These are phyloP conservation scores for Heterodera carotae DNA, from an alignment of 1,140 invertebrate species.

Conservation along the genomic window DNA sequence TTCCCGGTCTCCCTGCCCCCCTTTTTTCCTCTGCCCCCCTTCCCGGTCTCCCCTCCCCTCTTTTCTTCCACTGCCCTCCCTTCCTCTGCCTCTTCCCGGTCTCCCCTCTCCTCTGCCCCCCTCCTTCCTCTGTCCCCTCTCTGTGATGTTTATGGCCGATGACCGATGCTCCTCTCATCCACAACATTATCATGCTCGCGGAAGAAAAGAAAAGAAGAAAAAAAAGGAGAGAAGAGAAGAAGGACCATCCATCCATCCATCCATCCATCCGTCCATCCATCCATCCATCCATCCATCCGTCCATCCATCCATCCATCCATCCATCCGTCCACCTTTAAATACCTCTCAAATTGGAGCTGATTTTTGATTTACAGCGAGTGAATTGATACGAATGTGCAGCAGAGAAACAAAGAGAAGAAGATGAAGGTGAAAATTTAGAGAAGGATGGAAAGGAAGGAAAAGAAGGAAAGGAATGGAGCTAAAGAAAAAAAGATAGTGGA, in stretches of 20 bases:
- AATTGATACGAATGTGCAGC: background rate
- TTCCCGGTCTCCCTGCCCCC: background rate
- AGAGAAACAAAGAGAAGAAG: background rate
- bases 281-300: too few relatives aligned
- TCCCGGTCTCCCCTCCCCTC: background rate
- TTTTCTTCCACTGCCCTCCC: background rate
- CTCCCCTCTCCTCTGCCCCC: background rate
- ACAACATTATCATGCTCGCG: background rate
- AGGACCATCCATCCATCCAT: background rate
- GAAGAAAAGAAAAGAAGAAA: background rate
- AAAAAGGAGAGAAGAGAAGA: too few relatives aligned
- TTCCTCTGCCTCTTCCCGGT: background rate
- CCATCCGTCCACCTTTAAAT: conserved; percentile 4
- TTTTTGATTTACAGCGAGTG: conserved; percentile 20
- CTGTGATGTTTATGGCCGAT: conserved; percentile 3
- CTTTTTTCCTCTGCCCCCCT: too few relatives aligned
- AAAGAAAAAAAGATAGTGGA: too few relatives aligned
- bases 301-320: too few relatives aligned
- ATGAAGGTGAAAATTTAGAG: background rate
- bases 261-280: too few relatives aligned
- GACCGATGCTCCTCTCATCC: background rate
- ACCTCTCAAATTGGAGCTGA: conserved; percentile 33
- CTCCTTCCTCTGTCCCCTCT: background rate
- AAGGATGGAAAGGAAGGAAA: background rate
- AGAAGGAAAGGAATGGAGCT: background rate